Conservation (phyloP, 2,797 vertebrate species). For the Arrhamphus sclerolepis region DNA sequence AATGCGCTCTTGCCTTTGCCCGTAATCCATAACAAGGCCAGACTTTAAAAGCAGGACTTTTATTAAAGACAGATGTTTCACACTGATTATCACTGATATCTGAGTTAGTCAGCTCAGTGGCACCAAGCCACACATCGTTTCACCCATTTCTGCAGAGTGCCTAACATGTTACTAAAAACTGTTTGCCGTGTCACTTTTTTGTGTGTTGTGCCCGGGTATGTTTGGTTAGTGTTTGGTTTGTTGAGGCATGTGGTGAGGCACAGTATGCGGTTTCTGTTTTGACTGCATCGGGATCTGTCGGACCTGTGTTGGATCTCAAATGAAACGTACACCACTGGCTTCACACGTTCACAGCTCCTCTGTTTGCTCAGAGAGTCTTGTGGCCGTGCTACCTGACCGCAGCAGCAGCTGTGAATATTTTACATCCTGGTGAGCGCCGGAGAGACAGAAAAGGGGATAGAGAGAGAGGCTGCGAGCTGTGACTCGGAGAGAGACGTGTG, state of each 20-base stretch:
- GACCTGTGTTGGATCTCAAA: conserved; percentile 79
- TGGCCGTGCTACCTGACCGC: conserved; percentile 80
- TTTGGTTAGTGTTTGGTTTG: conserved; percentile 78
- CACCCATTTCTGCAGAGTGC: conserved; percentile 51
- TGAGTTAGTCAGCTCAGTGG: conserved; percentile 47
- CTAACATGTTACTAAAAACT: conserved; percentile 57
- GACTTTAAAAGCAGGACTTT: conserved; percentile 61
- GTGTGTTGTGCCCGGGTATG: conserved; percentile 63
- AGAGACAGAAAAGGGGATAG: conserved; percentile 27
- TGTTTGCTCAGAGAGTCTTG: conserved; percentile 81
- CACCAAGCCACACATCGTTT: conserved; percentile 55
- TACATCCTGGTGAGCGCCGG: conserved; percentile 68
- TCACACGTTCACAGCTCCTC: conserved; percentile 82
- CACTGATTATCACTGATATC: conserved; percentile 67
- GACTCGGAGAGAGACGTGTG: conserved; percentile 47
- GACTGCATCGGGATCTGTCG: conserved; percentile 74
- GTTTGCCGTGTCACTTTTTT: conserved; percentile 61
- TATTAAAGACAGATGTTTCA: conserved; percentile 74
- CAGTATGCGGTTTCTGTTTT: conserved; percentile 79
- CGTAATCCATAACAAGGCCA: conserved; percentile 63
- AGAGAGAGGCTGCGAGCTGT: conserved; percentile 38
- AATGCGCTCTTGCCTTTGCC: conserved; percentile 62
- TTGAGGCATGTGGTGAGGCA: conserved; percentile 72
- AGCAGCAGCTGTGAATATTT: conserved; percentile 85
- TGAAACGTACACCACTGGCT: conserved; percentile 81